Evolutionary conservation across 2,113 vertebrate genomes (phyloP), one percentile per base, ranked within the genome.

Genomic region (Pedionomus torquatus): DNA sequence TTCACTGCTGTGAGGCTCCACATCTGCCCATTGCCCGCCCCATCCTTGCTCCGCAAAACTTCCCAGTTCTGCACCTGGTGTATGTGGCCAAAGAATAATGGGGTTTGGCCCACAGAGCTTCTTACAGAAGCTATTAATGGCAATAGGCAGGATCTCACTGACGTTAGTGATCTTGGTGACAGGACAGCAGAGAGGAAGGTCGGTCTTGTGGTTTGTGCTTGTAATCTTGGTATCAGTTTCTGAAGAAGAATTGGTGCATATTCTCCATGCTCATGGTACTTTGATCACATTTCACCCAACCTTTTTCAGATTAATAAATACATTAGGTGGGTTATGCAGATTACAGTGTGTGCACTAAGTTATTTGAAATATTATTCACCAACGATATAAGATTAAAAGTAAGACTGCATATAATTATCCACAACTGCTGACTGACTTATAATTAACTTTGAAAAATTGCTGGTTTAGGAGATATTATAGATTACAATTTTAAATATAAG

Each of bases 381-480:
- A 95, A 83, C 68, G 89, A 89, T 78, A 93, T 52, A 93, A 90
- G 57, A 95, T 87, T 94, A 97, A 96, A 93, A 57, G 58, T 69
- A 96, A 87, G 37, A 64, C 92, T 95, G 83, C 66, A 65, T 80
- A 75, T 91, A 95, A 94, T 83, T 96, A 97, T 83, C 61, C 78
- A 84, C 79, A 91, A 97, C 72, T 92, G 82, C 87, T 95, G 83
- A 93, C 89, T 96, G 91, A 95, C 91, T 97, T 91, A 94, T 95
- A 96, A 97, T 97, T 97, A 96, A 97, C 92, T 96, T 96, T 95
- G 94, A 95, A 93, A 90, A 97, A 96, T 94, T 93, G 75, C 82
- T 96, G 89, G 74, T 88, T 91, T 94, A 93, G 92, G 60, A 97
- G 89, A 83, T 94, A 91, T 52, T 96, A 14, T 13, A 92, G 70